These are phyloP conservation scores for Periparus ater DNA, from an alignment of 2,797 vertebrate genomes.

Conservation along the genomic window DNA sequence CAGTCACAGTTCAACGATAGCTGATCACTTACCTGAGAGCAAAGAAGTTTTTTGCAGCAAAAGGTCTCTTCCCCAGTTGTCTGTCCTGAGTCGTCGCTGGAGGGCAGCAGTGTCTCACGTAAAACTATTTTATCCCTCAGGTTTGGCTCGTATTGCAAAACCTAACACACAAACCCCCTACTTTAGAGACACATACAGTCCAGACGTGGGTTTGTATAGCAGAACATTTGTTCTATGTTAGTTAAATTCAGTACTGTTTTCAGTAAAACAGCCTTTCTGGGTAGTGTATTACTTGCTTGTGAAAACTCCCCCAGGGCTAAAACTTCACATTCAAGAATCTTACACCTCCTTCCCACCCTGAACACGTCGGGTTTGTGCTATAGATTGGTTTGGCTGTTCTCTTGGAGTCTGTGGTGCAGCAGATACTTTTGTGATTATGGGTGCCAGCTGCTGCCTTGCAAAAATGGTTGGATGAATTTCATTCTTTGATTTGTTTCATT, in stretches of 20 bases:
- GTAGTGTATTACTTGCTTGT: background rate
- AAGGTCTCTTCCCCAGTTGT: no score
- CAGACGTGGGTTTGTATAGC: slow-evolving; percentile 45
- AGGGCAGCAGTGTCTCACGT: slow-evolving; percentile 67
- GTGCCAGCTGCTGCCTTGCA: background rate
- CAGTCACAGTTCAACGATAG: background rate
- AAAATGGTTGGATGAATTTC: background rate
- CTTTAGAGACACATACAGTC: background rate
- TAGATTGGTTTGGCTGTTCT: background rate
- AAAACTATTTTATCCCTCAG: background rate
- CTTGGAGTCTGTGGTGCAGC: background rate
- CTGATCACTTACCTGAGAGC: background rate
- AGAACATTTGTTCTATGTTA: background rate
- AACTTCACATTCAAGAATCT: background rate
- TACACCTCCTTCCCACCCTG: background rate
- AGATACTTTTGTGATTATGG: background rate
- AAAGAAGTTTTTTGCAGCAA: background rate
- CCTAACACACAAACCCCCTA: background rate
- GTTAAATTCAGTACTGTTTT: slow-evolving; percentile 40
- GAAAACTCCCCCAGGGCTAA: slow-evolving; percentile 22
- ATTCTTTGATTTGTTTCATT: background rate
- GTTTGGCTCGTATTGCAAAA: slow-evolving; percentile 9
- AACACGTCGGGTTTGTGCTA: accelerated
- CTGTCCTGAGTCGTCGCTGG: slow-evolving; percentile 6
- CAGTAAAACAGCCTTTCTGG: slow-evolving; percentile 2